Evolutionary conservation across 2,113 vertebrate genomes (phyloP).

Genomic region (Speoplatyrhinus poulsoni): DNA sequence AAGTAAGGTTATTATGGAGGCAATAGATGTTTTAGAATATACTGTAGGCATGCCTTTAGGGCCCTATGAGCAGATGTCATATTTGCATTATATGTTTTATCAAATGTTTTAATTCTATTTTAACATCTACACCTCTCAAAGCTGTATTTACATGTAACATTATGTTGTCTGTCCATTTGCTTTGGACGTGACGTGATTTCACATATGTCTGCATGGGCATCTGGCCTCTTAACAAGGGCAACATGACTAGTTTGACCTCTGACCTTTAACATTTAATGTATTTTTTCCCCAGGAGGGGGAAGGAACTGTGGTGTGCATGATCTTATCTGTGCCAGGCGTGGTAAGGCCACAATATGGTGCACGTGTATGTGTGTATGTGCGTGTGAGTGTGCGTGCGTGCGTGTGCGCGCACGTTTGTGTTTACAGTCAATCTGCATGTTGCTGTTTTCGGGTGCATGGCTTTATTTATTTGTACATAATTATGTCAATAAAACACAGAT

Average conservation of each 20-base stretch:
- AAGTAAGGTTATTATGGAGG: not conserved
- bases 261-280: slow-evolving; percentile 17
- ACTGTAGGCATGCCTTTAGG: not conserved
- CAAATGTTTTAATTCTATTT: not conserved
- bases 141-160: slow-evolving; percentile 1
- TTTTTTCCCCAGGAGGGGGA: slow-evolving; percentile 84
- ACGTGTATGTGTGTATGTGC: not conserved
- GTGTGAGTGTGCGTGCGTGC: not conserved
- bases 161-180: not conserved
- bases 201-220: slow-evolving; percentile 23
- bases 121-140: not conserved
- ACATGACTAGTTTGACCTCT: slow-evolving; percentile 23
- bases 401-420: slow-evolving; percentile 3
- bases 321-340: slow-evolving; percentile 95
- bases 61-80: not conserved
- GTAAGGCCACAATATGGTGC: slow-evolving; percentile 69
- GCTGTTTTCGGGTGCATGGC: not conserved
- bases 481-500: slow-evolving; percentile 9
- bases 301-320: slow-evolving; percentile 95
- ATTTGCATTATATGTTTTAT: not conserved
- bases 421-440: slow-evolving; percentile 1
- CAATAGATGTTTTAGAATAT: not conserved
- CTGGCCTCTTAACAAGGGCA: slow-evolving; percentile 30
- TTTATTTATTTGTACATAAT: not conserved
- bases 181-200: slow-evolving; percentile 22